Evolutionary conservation across 2,797 vertebrate genomes (phyloP).

Genomic region (Holocentrus rufus): DNA sequence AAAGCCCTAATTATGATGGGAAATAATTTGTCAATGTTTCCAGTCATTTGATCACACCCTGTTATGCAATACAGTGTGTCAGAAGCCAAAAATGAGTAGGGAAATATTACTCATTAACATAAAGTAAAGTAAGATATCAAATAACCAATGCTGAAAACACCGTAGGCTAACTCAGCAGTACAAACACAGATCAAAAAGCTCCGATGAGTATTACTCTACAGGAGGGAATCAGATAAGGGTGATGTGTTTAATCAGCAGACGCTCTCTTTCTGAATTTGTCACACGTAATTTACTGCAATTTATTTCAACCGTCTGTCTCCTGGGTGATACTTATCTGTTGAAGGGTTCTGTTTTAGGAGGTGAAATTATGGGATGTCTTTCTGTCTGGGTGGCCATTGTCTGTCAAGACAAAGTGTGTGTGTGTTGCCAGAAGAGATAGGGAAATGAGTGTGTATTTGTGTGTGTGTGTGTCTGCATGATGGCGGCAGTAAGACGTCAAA

Average conservation of each 20-base stretch:
- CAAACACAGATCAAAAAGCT: constrained; percentile 20
- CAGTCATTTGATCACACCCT: too few relatives aligned
- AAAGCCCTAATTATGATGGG: background rate
- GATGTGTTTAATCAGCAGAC: background rate
- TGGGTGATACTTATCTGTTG: constrained; percentile 72
- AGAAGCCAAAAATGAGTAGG: too few relatives aligned
- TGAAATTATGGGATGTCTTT: constrained; percentile 61
- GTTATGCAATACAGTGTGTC: too few relatives aligned
- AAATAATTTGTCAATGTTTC: background rate
- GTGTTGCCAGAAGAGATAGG: constrained; percentile 73
- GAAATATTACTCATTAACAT: too few relatives aligned
- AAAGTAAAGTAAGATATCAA: background rate
- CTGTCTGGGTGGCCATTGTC: constrained; percentile 72
- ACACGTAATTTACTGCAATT: constrained; percentile 60
- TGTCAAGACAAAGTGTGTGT: constrained; percentile 65
- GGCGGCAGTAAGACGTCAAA: constrained; percentile 54
- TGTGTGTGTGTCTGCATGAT: constrained; percentile 29
- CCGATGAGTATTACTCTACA: constrained; percentile 18
- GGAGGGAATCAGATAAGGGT: constrained; percentile 27
- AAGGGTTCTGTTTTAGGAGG: constrained; percentile 60
- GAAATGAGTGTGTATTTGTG: constrained; percentile 39
- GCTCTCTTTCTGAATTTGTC: constrained; percentile 55
- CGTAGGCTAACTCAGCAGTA: background rate
- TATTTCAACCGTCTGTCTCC: constrained; percentile 66
- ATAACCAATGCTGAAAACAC: constrained; percentile 2